These are phyloP conservation scores for Perithous albicinctus DNA, from an alignment of 2,888 invertebrate genomes.

Conservation along the genomic window DNA sequence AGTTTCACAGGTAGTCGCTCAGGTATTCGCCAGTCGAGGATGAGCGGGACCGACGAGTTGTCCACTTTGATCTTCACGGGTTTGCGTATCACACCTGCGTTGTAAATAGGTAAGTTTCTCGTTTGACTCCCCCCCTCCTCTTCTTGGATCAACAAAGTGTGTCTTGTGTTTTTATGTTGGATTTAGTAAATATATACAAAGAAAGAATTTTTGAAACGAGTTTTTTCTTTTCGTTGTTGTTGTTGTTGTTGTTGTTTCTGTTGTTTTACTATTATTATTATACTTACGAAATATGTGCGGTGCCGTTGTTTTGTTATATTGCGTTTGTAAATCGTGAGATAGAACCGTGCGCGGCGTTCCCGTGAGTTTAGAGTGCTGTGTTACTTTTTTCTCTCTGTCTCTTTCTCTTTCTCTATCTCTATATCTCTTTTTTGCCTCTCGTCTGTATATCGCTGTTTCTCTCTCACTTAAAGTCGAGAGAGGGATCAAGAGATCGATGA, in stretches of 20 bases:
- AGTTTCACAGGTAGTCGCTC: conserved; percentile 76
- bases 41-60: conserved; percentile 79
- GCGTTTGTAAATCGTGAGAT: conserved; percentile 15
- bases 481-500: conserved; percentile 51
- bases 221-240: no score
- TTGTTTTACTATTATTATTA: no score
- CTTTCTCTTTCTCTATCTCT: neutral
- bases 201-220: no score
- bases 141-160: conserved; percentile 35
- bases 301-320: neutral
- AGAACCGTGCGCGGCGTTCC: conserved; percentile 22
- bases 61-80: conserved; percentile 56
- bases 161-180: conserved; percentile 20
- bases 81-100: conserved; percentile 71
- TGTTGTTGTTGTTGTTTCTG: no score
- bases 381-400: neutral
- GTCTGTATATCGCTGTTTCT: neutral
- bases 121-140: neutral
- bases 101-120: conserved; percentile 80
- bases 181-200: no score
- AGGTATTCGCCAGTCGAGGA: conserved; percentile 82
- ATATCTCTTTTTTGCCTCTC: neutral
- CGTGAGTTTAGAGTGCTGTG: conserved; percentile 13
- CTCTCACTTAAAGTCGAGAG: neutral
- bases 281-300: conserved; percentile 47